Percentiles rank a stretch among this genome's conserved stretches.
phyloP scores from a whole-genome alignment of 1,140 invertebrate genomes.

The Procambarus virginalis region DNA sequence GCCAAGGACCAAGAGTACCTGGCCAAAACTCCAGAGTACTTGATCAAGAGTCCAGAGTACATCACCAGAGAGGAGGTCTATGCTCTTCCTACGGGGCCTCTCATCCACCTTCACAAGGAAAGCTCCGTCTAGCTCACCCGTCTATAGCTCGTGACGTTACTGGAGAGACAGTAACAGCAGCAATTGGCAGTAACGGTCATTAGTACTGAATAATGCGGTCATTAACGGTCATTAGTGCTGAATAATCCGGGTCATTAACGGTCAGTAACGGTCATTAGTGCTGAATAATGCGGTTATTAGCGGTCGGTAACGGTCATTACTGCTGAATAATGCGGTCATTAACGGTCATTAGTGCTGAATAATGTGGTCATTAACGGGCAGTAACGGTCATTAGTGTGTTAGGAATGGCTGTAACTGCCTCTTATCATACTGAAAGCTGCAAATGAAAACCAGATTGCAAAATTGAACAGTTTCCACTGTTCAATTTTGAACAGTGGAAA shows the following conservation, averaged over 20 bases:
- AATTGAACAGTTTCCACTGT: no score
- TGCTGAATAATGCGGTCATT: no score
- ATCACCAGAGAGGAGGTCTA: background rate
- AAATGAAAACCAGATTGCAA: no score
- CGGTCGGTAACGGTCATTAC: no score
- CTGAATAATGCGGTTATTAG: no score
- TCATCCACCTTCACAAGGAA: slow-evolving; percentile 15
- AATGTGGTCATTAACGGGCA: no score
- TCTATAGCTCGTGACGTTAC: no score
- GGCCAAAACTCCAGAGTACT: slow-evolving; percentile 15
- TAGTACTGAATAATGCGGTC: background rate
- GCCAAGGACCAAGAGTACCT: slow-evolving; percentile 5
- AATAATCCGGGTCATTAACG: background rate
- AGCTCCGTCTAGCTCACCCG: slow-evolving; percentile 23
- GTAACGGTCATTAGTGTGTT: no score
- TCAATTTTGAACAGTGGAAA: no score
- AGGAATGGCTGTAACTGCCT: no score
- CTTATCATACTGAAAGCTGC: no score
- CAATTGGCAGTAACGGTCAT: background rate
- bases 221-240: background rate
- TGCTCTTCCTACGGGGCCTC: background rate
- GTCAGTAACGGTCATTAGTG: background rate
- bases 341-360: no score
- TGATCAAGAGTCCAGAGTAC: slow-evolving; percentile 28
- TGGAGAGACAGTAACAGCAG: background rate